Evolutionary conservation across 2,888 invertebrate genomes (phyloP), one percentile per base, ranked within the genome.

Genomic region (Microctonus hyperodae): DNA sequence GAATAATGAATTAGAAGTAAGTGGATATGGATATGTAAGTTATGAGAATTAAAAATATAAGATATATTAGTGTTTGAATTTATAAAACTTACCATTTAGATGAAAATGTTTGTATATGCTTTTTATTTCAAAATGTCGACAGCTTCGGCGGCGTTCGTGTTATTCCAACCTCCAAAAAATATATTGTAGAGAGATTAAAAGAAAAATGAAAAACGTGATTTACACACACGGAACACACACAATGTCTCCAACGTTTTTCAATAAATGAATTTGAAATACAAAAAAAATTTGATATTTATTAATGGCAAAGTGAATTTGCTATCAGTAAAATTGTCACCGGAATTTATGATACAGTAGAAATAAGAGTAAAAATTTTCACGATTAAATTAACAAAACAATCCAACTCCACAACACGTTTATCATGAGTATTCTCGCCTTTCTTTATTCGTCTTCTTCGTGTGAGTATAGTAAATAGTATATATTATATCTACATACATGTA

Each of bases 161-260:
- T 63, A 62, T 64, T 63, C 61, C 50, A 64, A 66, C 64, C 68
- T 60, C 67, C 61, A 63, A 65, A 37, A 55, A 40, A 40, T 3
- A 40, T n/a, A 20, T n/a, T n/a, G 44, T 5, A 2, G 16, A n/a
- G 7, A n/a, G 2, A 44, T 4, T 16, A 44, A 44, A 44, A 4
- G 6, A 44, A 44, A 44, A 37, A 37, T 9, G 7, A 6, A 37
- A 37, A 37, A n/a, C n/a, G 13, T n/a, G n/a, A n/a, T n/a, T n/a
- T n/a, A n/a, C n/a, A n/a, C n/a, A n/a, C n/a, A n/a, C n/a, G n/a
- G n/a, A n/a, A n/a, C n/a, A n/a, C n/a, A 16, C 44, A 16, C 44
- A 44, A 44, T 16, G 44, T 44, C 16, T 16, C 16, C 16, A 20
- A 20, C 44, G 44, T 44, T n/a, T 44, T 7, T 16, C 4, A 16